Percentiles rank a stretch among this genome's conserved stretches.
phyloP scores from a whole-genome alignment of 30 jellyfish, hydroid and myxozoan genomes.

The Rhopilema esculentum region DNA sequence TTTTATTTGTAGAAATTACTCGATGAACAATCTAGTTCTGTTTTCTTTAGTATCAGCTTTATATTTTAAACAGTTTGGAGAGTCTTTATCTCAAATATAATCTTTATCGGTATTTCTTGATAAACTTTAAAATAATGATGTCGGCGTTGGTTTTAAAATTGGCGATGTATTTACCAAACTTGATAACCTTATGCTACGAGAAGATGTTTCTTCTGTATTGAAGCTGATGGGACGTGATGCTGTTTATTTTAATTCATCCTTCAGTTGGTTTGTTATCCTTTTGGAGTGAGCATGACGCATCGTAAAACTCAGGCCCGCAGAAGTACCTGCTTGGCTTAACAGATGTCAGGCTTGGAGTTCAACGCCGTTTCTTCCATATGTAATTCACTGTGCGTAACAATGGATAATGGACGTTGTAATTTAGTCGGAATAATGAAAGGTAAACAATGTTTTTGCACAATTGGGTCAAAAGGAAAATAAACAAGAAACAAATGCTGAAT shows the following conservation, averaged over 20 bases:
- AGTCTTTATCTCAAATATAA: too few relatives aligned
- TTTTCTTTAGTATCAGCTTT: too few relatives aligned
- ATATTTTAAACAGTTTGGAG: too few relatives aligned
- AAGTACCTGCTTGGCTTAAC: slow-evolving; percentile 59
- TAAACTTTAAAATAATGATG: too few relatives aligned
- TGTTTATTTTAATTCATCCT: not conserved
- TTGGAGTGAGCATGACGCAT: not conserved
- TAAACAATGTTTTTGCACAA: slow-evolving; percentile 16
- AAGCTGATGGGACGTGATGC: not conserved
- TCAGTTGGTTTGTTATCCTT: not conserved
- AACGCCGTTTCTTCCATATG: slow-evolving; percentile 4
- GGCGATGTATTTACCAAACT: too few relatives aligned
- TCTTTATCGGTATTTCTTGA: too few relatives aligned
- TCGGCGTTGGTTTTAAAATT: too few relatives aligned
- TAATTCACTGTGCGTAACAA: not conserved
- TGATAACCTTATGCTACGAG: too few relatives aligned
- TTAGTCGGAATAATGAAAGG: not conserved
- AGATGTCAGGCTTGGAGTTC: slow-evolving; percentile 55
- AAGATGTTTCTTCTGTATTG: too few relatives aligned
- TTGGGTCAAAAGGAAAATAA: not conserved
- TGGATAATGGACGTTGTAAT: slow-evolving; percentile 22
- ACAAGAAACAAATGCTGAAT: not conserved
- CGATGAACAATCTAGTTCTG: too few relatives aligned
- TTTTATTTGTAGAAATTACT: too few relatives aligned
- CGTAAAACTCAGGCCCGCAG: not conserved